Evolutionary conservation across 2,888 invertebrate species (phyloP).

Genomic region (Emmelina monodactyla): DNA sequence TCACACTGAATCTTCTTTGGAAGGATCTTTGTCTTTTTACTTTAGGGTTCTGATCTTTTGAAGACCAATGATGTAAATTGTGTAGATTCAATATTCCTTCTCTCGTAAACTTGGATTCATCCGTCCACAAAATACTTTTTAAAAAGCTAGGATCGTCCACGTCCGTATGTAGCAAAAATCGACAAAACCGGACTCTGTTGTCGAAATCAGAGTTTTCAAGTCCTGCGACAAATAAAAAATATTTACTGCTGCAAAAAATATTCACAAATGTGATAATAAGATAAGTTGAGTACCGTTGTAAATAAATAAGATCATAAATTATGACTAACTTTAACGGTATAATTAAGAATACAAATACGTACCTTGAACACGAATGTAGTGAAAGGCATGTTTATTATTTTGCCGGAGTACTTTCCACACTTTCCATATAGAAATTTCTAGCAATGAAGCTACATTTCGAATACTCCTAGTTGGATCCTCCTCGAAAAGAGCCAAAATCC

Average conservation of each 20-base stretch:
- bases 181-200: conserved; percentile 5
- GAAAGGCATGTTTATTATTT: conserved; percentile 4
- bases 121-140: conserved; percentile 5
- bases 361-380: conserved; percentile 4
- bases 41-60: too few relatives aligned
- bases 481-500: conserved; percentile 6
- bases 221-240: too few relatives aligned
- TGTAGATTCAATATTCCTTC: not conserved
- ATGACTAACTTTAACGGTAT: too few relatives aligned
- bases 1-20: too few relatives aligned
- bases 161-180: conserved; percentile 4
- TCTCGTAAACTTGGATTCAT: conserved; percentile 3
- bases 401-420: conserved; percentile 4
- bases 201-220: conserved; percentile 5
- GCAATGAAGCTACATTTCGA: conserved; percentile 5
- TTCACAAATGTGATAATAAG: too few relatives aligned
- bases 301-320: too few relatives aligned
- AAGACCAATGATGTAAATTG: too few relatives aligned
- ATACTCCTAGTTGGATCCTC: conserved; percentile 7
- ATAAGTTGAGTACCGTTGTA: too few relatives aligned
- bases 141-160: not conserved
- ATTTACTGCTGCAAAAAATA: too few relatives aligned
- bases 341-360: too few relatives aligned
- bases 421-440: conserved; percentile 5
- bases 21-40: too few relatives aligned